A percentile compares a stretch with the other conserved stretches of the same genome.
phyloP scores from a whole-genome alignment of 92 coral and sea anemone species.

The Phenganax subtilis region DNA sequence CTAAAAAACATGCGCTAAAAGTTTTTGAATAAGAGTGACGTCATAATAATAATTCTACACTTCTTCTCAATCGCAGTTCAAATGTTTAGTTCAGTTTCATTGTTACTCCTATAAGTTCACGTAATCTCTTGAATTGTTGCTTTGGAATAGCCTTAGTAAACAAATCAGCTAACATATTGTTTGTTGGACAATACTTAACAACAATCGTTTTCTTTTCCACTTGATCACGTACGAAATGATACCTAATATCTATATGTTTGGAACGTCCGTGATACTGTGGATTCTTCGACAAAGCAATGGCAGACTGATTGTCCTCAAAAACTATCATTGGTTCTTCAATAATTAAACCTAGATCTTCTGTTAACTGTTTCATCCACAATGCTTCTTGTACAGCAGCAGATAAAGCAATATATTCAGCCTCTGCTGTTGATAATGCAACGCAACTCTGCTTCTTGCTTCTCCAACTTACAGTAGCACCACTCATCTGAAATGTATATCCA shows the following conservation, averaged over 20 bases:
- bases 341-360: constrained; percentile 23
- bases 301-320: constrained; percentile 51
- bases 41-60: neutral
- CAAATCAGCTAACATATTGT: constrained; percentile 30
- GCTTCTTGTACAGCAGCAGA: constrained; percentile 53
- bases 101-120: neutral
- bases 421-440: constrained; percentile 52
- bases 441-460: constrained; percentile 59
- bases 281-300: constrained; percentile 49
- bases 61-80: constrained; percentile 4
- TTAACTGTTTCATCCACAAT: constrained; percentile 52
- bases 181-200: constrained; percentile 32
- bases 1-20: no score
- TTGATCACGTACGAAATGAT: constrained; percentile 16
- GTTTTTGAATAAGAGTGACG: neutral
- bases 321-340: neutral
- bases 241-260: constrained; percentile 8
- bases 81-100: neutral
- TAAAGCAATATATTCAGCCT: constrained; percentile 54
- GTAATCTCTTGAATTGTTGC: constrained; percentile 1
- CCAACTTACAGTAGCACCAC: constrained; percentile 58
- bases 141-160: constrained; percentile 34
- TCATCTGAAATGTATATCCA: constrained; percentile 48
- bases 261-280: constrained; percentile 8
- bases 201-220: constrained; percentile 19